phyloP scores from a whole-genome alignment of 1,140 invertebrate species.

The Drosophila teissieri region DNA sequence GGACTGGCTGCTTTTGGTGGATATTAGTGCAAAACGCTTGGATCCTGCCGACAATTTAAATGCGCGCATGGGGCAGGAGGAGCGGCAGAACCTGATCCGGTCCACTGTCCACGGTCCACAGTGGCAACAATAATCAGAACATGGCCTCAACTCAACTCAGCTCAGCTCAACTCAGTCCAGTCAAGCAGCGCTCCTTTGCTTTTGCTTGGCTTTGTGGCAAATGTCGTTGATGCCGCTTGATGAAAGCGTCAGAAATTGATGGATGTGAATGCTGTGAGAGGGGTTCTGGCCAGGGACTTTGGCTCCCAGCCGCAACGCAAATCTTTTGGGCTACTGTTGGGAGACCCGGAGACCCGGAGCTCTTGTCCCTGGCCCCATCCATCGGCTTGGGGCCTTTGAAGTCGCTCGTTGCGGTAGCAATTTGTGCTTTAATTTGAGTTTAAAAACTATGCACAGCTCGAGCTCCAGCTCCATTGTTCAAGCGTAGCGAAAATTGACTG shows the following conservation, averaged over 20 bases:
- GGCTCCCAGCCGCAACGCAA: constrained; percentile 76
- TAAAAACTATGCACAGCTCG: constrained; percentile 75
- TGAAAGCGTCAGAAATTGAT: constrained; percentile 85
- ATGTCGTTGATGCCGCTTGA: constrained; percentile 70
- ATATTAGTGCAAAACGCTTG: constrained; percentile 82
- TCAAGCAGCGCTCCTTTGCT: constrained; percentile 19
- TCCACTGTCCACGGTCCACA: constrained; percentile 40
- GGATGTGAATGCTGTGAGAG: constrained; percentile 67
- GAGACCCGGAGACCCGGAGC: background rate
- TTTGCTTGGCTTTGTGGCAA: constrained; percentile 68
- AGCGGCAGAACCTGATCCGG: constrained; percentile 20
- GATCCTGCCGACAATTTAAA: constrained; percentile 84
- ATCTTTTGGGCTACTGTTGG: constrained; percentile 72
- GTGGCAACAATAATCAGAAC: constrained; percentile 82
- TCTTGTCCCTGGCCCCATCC: constrained; percentile 3
- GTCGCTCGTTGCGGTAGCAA: constrained; percentile 75
- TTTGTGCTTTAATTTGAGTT: constrained; percentile 83
- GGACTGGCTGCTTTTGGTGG: constrained; percentile 67
- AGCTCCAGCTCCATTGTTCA: constrained; percentile 49
- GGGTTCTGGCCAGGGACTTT: constrained; percentile 45
- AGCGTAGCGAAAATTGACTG: constrained; percentile 31
- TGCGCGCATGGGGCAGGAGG: constrained; percentile 50
- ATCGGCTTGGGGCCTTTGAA: constrained; percentile 68
- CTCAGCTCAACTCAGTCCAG: background rate
- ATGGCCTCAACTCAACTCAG: constrained; percentile 40